Evolutionary conservation across 1,140 invertebrate genomes (phyloP), one percentile per base, ranked within the genome.

Genomic region (Drosophila baimaii): DNA sequence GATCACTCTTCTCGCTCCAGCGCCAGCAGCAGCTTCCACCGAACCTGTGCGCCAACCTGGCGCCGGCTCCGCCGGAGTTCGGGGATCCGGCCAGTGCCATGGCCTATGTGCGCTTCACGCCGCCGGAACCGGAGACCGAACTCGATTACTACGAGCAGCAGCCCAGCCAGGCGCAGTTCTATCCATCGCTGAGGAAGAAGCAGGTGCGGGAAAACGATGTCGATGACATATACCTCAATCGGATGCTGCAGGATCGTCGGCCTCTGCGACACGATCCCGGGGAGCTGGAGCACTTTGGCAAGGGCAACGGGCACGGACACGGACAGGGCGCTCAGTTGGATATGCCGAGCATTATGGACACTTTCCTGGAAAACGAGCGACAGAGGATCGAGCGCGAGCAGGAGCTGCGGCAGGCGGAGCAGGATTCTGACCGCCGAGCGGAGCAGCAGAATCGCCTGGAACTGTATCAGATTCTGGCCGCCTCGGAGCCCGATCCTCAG

Each of bases 61-160:
- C 91, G 5, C 82, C 91, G 0, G 57, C 63, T 29, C 91, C 84
- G 44, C 71, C 76, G 6, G 80, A 91, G 21, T 77, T 94, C 37
- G 95, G 95, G 77, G 94, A 95, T 6, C 93, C 94, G 43, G 79
- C 84, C n/a, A 93, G 94, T 74, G 93, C 95, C 51, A 92, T 97
- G 71, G 96, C 96, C 19, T 95, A 95, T 75, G 95, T 98, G 2
- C 95, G 95, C 65, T 97, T 96, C 76, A 95, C 94, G 1, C 96
- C 96, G 5, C 96, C 96, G 58, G 93, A 94, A 39, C 57, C 63
- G 63, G 83, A 95, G 82, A 95, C 95, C 3, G 95, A 96, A 79
- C 95, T 96, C 92, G 92, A 96, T n/a, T 97, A 96, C 89, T 95
- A 94, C 27, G 84, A 88, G 29, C 79, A 88, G 29, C 79, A 71